Conservation (phyloP, 2,888 invertebrate species). For the Drosophila quinaria region DNA sequence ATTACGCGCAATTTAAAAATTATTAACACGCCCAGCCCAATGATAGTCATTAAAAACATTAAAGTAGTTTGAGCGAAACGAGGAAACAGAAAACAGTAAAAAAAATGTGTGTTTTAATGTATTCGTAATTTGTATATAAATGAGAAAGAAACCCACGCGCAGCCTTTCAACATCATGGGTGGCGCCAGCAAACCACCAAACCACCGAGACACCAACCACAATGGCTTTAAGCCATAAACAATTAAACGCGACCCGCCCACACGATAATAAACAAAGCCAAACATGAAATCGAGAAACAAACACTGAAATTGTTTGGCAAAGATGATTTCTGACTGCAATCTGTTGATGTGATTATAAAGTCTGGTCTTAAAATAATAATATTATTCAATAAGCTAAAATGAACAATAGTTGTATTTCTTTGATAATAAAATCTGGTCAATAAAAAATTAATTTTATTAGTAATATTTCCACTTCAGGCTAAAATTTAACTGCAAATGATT, state of each 20-base stretch:
- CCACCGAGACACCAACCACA: conserved; percentile 30
- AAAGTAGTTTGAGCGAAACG: conserved; percentile 46
- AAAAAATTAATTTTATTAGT: no score
- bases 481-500: not conserved
- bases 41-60: conserved; percentile 35
- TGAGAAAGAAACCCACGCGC: conserved; percentile 55
- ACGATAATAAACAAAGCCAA: conserved; percentile 30
- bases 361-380: not conserved
- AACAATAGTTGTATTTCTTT: not conserved
- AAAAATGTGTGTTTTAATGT: conserved; percentile 28
- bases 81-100: conserved; percentile 18
- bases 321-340: not conserved
- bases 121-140: conserved; percentile 25
- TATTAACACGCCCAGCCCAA: conserved; percentile 65
- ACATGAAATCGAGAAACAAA: not conserved
- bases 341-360: not conserved
- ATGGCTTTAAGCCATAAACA: conserved; percentile 63
- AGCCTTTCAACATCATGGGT: conserved; percentile 37
- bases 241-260: conserved; percentile 63
- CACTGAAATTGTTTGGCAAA: not conserved
- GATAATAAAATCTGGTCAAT: no score
- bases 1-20: conserved; percentile 75
- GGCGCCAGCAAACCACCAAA: conserved; percentile 35
- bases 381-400: not conserved
- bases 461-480: no score